Evolutionary conservation across 2,113 vertebrate genomes (phyloP), one percentile per base, ranked within the genome.

Genomic region (Salvator merianae): DNA sequence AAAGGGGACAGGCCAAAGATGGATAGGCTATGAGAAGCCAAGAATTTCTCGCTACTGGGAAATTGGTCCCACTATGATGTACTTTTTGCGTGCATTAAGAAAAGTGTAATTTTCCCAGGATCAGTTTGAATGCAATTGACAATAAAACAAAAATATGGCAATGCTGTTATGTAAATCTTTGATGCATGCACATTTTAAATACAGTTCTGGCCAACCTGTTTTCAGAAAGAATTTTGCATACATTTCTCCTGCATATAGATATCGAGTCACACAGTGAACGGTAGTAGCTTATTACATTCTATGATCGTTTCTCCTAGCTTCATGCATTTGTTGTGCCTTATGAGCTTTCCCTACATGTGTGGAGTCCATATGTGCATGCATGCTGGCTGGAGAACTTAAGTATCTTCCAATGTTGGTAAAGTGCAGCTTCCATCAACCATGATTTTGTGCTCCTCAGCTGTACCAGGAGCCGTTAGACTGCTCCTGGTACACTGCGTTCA

Each of bases 51-150:
- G 53, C 65, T 84, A 79, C 72, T 0, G 0, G 3, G 34, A 0
- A 85, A 28, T 53, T 8, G 0, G 5, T 36, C 34, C 26, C 3
- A 50, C 2, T 3, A 12, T 36, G 0, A 2, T 3, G 10, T 50
- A 4, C 38, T 36, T 36, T 2, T 4, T 40, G 22, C 84, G 66
- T 6, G 0, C 20, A 47, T 36, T 71, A 66, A 28, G 0, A 5
- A 68, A 8, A 3, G 36, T 16, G 79, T 2, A 36, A 0, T 0
- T 77, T 75, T 0, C 2, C 75, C 14, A 0, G 0, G 79, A 38
- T n/a, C 16, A 0, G 55, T 79, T 85, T 73, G 82, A n/a, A 47
- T 65, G 40, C 38, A 28, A 73, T 24, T 34, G 59, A 73, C 53
- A 65, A 65, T 14, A 79, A 73, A 7, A 53, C 7, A n/a, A 34